Conservation (phyloP, 2,113 vertebrate genomes). For the Sorex araneus region DNA sequence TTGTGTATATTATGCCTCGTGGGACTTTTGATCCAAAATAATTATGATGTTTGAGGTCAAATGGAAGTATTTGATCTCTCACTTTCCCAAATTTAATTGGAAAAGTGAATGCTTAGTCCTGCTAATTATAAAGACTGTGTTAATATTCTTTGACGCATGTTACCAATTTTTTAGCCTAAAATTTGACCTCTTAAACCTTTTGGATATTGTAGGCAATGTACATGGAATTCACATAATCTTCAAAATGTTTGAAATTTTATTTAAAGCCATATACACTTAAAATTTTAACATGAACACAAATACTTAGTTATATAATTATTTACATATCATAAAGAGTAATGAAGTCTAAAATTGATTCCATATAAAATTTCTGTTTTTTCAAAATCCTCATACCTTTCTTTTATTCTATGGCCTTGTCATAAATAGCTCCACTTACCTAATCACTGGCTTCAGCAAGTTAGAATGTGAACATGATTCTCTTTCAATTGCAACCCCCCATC, state of each 20-base stretch:
- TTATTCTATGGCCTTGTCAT: not conserved
- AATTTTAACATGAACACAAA: not conserved
- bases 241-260: not conserved
- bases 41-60: conserved; percentile 59
- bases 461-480: not conserved
- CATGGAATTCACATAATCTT: not conserved
- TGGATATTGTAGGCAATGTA: not conserved
- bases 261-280: not conserved
- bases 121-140: conserved; percentile 34
- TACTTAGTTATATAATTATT: not conserved
- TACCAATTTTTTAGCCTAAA: conserved; percentile 8
- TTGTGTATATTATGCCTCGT: conserved; percentile 44
- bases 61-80: conserved; percentile 1
- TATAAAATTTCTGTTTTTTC: not conserved
- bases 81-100: conserved; percentile 48
- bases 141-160: conserved; percentile 40
- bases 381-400: not conserved
- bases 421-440: not conserved
- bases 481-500: not conserved
- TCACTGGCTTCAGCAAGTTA: conserved; percentile 1
- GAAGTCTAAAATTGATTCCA: not conserved
- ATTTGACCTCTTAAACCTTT: not conserved
- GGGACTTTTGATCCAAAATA: conserved; percentile 52
- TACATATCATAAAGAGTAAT: not conserved
- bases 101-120: conserved; percentile 48